Evolutionary conservation across 2,888 invertebrate species (phyloP), one percentile per base, ranked within the genome.

Genomic region (Megamerina dolium): DNA sequence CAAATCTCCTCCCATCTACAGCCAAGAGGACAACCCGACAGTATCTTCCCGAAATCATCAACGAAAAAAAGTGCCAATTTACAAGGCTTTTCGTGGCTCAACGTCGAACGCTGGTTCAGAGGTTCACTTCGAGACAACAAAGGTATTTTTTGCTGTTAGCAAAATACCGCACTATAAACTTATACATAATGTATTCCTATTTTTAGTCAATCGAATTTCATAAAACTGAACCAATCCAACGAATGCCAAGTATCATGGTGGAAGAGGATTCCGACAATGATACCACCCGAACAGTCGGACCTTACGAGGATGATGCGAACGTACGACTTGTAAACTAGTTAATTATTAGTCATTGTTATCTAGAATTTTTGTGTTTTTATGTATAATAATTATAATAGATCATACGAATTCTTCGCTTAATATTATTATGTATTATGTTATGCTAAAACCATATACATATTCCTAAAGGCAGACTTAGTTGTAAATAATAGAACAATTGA

Each of bases 291-390:
- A 38, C 54, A 52, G 48, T 57, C 45, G 59, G 62, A 63, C 43
- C 57, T 56, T 57, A 53, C 54, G 49, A 65, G 58, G 45, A 50
- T 49, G 63, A 66, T 60, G 63, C 60, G 48, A 53, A 60, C 57
- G 52, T 58, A 46, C 57, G 61, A 49, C 59, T 67, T 57, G 64
- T 68, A 40, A 55, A 65, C 45, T 68, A 59, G 57, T 53, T 58
- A 43, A 49, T 23, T 23, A 23, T 23, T 23, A 8, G 23, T 23
- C 10, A n/a, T n/a, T n/a, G n/a, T n/a, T n/a, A n/a, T n/a, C n/a
- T n/a, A 23, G 41, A 43, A n/a, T n/a, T n/a, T n/a, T n/a, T n/a
- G n/a, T n/a, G n/a, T n/a, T n/a, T n/a, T n/a, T n/a, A n/a, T n/a
- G n/a, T n/a, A n/a, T n/a, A n/a, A n/a, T n/a, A n/a, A n/a, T n/a